Evolutionary conservation across 2,888 invertebrate species (phyloP), one percentile per base, ranked within the genome.

Genomic region (Melieria crassipennis): DNA sequence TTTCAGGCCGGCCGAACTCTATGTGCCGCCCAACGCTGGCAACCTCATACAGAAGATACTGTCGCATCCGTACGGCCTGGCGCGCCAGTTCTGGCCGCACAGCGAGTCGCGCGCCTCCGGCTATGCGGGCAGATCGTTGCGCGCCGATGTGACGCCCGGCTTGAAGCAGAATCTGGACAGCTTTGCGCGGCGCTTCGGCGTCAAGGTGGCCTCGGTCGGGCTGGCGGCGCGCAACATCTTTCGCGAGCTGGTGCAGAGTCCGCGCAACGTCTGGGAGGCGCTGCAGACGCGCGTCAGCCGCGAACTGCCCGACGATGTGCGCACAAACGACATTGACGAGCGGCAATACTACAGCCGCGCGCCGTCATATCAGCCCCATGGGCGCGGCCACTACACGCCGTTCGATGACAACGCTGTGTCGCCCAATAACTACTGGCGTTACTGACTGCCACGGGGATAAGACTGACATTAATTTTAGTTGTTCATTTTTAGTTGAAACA

Each of bases 161-260:
- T 68, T 78, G 11, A 78, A 77, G 66, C 75, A 79, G n/a, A 75
- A 75, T 60, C 78, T 83, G 6, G 73, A 79, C 57, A 72, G 75
- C 1, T 70, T 76, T 10, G 75, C 78, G 4, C 82, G 82, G 0
- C 81, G 86, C 64, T 78, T 85, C 70, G 84, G 84, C 65, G 84
- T 87, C 11, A 83, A 82, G 72, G 75, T 86, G 64, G 85, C 85
- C 10, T 87, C 85, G 7, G 82, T 86, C n/a, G 86, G 85, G 57
- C 79, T 85, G 75, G 82, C 84, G 1, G 84, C 85, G 3, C 80
- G 80, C 11, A 86, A 83, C 75, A 80, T 86, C 48, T 76, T 86
- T 6, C 83, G 83, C 4, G 86, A 86, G 77, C 80, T 85, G 42
- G 79, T 83, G 0, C 82, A 78, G 65, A 78, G 81, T 16, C 82